These are phyloP conservation scores for Taphrorychus bicolor DNA, from an alignment of 2,888 invertebrate species.

Conservation along the genomic window DNA sequence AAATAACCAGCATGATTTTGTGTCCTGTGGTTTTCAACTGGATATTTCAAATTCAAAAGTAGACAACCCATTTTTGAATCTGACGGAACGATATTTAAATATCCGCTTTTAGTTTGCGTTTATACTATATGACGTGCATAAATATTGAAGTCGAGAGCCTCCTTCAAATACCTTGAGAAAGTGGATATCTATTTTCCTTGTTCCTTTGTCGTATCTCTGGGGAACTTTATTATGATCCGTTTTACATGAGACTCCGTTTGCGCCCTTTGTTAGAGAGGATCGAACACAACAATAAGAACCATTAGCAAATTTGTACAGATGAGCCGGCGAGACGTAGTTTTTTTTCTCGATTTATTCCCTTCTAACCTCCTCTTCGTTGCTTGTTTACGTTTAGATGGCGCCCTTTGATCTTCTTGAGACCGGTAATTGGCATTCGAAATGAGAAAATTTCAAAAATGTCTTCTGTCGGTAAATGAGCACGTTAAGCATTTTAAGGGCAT, in stretches of 20 bases:
- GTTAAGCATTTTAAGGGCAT: too few relatives aligned
- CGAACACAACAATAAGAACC: conserved; percentile 28
- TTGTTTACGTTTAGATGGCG: neutral
- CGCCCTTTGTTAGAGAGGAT: conserved; percentile 21
- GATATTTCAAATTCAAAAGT: too few relatives aligned
- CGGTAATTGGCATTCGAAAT: neutral
- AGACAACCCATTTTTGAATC: too few relatives aligned
- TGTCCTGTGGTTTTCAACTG: too few relatives aligned
- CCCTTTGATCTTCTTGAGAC: neutral
- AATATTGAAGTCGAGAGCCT: conserved; percentile 8
- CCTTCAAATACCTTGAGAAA: conserved; percentile 11
- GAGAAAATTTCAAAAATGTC: too few relatives aligned
- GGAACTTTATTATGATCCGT: conserved; percentile 13
- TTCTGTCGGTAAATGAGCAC: too few relatives aligned
- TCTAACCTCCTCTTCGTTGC: neutral
- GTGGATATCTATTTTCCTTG: conserved; percentile 19
- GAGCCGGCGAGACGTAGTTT: neutral
- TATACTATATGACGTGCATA: conserved; percentile 3
- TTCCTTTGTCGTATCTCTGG: conserved; percentile 20
- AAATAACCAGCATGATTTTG: too few relatives aligned
- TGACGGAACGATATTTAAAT: neutral
- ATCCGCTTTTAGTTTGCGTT: conserved; percentile 1
- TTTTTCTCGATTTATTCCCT: neutral
- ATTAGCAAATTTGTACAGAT: conserved; percentile 16
- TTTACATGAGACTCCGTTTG: conserved; percentile 29